Conservation (phyloP, 2,888 invertebrate genomes). For the Mylabris sibirica region DNA sequence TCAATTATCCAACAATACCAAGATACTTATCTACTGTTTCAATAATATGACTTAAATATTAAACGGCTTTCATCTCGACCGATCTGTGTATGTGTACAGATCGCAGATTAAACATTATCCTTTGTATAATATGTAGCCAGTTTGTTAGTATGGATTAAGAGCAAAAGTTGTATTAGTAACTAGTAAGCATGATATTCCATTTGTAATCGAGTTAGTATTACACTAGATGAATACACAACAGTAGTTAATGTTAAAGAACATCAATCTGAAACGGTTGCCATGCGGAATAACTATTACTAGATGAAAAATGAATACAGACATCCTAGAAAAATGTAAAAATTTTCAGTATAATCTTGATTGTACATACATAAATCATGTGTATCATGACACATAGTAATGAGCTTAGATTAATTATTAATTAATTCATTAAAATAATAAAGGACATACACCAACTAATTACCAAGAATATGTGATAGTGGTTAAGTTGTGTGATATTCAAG, state of each 20-base stretch:
- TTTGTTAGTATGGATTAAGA: background rate
- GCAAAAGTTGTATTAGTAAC: background rate
- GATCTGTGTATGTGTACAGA: constrained; percentile 14
- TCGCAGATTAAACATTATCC: background rate
- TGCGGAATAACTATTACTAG: background rate
- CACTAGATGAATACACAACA: background rate
- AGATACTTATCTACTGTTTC: constrained; percentile 36
- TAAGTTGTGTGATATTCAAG: too few relatives aligned
- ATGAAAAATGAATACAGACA: too few relatives aligned
- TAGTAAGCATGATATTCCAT: constrained; percentile 4
- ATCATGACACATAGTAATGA: too few relatives aligned
- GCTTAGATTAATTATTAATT: too few relatives aligned
- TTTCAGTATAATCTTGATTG: too few relatives aligned
- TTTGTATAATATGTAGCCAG: constrained; percentile 1
- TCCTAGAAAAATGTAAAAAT: too few relatives aligned
- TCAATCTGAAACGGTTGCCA: background rate
- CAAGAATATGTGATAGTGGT: too few relatives aligned
- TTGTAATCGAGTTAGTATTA: background rate
- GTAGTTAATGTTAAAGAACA: background rate
- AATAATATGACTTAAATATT: constrained; percentile 48
- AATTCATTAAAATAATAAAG: too few relatives aligned
- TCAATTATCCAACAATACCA: constrained; percentile 25
- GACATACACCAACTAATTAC: too few relatives aligned
- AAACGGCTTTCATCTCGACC: constrained; percentile 41
- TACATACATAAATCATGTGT: too few relatives aligned